phyloP scores from a whole-genome alignment of 2,888 invertebrate genomes.

The Macrosiphum euphorbiae region DNA sequence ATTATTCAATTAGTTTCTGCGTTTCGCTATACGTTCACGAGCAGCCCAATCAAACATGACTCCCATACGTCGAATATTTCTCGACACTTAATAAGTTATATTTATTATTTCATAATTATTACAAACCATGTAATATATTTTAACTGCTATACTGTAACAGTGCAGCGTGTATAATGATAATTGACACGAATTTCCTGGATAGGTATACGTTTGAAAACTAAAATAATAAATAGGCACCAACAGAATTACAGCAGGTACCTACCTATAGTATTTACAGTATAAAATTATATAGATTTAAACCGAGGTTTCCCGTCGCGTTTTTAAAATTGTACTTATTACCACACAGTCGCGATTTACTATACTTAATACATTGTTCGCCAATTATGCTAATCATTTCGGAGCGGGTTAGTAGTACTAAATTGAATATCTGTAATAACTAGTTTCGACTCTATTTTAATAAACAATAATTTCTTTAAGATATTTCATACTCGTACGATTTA shows the following conservation, averaged over 20 bases:
- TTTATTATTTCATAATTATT: background rate
- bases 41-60: background rate
- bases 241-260: background rate
- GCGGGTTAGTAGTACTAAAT: background rate
- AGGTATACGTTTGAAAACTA: background rate
- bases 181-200: background rate
- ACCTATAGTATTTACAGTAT: background rate
- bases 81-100: background rate
- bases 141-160: background rate
- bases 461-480: background rate
- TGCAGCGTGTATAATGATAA: background rate
- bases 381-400: background rate
- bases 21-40: background rate
- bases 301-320: background rate
- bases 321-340: background rate
- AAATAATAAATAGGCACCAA: background rate
- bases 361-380: background rate
- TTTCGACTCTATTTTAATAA: background rate
- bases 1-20: background rate
- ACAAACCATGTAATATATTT: background rate
- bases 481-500: background rate
- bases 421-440: conserved; percentile 12
- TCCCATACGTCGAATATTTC: background rate
- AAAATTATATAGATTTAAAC: background rate
- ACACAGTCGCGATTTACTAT: background rate